Evolutionary conservation across 2,797 vertebrate species (phyloP), one percentile per base, ranked within the genome.

Genomic region (Somateria mollissima): DNA sequence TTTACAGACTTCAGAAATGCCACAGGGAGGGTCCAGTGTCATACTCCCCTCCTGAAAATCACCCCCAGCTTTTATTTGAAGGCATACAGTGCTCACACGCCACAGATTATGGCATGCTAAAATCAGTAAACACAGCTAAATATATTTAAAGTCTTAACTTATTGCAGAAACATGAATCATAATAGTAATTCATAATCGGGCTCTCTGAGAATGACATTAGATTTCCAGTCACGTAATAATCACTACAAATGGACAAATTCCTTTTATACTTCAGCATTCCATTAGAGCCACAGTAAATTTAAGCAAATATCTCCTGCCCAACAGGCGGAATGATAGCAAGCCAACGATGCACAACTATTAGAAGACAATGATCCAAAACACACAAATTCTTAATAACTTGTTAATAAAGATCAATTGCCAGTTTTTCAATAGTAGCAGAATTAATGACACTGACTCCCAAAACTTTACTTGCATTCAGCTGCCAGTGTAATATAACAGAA

Each of bases 401-500:
- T 36, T 81, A 41, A 9, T 10, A 73, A 94, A 82, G 64, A 58
- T 24, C 32, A 78, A 91, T 61, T 92, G 67, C 58, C 82, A 53
- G 62, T 77, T 95, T 93, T 84, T 90, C 82, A 77, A 79, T 22
- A 85, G 64, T 12, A 81, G 83, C 45, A 90, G 79, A 92, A 92
- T 84, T 94, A 96, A 95, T 61, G 57, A 94, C 51, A 45, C 34
- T 20, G 47, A 73, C 67, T 81, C 71, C 47, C 45, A 76, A 95
- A 81, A 87, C 57, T 77, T 70, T 65, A 94, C 70, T 93, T 75
- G 65, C 79, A 86, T 94, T 92, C 90, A 90, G 76, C 39, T 89
- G 54, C 94, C 75, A 95, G 25, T 69, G 66, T 91, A 95, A 96
- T 51, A 95, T 51, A 84, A 95, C 81, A 94, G 54, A 24, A 91